phyloP scores from a whole-genome alignment of 2,888 invertebrate species.

The Brassicogethes aeneus region DNA sequence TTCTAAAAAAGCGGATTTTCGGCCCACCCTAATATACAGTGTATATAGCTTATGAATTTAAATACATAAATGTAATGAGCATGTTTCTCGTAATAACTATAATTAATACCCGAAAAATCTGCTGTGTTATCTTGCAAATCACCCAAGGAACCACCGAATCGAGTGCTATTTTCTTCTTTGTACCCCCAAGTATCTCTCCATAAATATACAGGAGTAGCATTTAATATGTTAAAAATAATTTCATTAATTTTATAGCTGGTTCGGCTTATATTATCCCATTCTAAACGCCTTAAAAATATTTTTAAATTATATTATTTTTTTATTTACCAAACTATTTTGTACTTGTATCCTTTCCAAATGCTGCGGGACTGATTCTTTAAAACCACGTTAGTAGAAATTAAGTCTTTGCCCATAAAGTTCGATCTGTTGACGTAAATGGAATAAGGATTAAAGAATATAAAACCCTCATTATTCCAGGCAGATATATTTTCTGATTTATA shows the following conservation, averaged over 20 bases:
- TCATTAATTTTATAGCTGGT: constrained; percentile 47
- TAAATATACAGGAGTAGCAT: constrained; percentile 41
- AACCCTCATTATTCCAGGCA: background rate
- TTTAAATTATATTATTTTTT: background rate
- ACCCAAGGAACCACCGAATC: constrained; percentile 49
- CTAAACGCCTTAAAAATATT: constrained; percentile 17
- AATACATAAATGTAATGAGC: constrained; percentile 3
- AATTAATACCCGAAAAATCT: constrained; percentile 44
- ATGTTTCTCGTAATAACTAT: background rate
- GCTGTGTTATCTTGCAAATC: constrained; percentile 44
- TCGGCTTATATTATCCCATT: constrained; percentile 43
- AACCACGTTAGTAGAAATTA: constrained; percentile 12
- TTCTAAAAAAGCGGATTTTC: no score
- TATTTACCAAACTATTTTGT: background rate
- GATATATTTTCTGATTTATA: background rate
- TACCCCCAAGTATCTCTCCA: constrained; percentile 50
- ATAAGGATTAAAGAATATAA: constrained; percentile 1
- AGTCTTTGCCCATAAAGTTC: constrained; percentile 1
- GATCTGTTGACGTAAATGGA: background rate
- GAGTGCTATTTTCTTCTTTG: constrained; percentile 35
- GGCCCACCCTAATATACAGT: no score
- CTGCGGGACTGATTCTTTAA: constrained; percentile 6
- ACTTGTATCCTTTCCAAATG: background rate
- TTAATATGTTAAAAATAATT: constrained; percentile 45
- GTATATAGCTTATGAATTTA: no score